These are phyloP conservation scores for Natrix natrix DNA, from an alignment of 2,797 vertebrate species.

Conservation along the genomic window DNA sequence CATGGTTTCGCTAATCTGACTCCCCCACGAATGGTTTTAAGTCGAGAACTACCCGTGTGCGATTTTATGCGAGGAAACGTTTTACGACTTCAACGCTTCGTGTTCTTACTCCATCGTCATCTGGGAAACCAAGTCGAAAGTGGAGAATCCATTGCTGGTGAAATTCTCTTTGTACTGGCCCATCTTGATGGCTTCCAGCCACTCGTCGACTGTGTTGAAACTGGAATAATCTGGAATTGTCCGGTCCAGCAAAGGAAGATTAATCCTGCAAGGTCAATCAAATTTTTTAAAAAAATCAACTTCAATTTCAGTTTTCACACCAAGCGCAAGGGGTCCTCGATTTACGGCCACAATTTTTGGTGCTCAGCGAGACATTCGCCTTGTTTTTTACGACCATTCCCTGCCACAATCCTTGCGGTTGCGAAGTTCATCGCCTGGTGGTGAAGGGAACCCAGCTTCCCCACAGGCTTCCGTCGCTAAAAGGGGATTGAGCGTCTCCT, in stretches of 20 bases:
- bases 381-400: too few species aligned
- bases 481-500: too few species aligned
- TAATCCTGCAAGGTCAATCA: conserved; percentile 78
- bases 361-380: background rate
- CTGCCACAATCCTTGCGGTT: too few species aligned
- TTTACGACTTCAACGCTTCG: too few species aligned
- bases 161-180: conserved; percentile 99
- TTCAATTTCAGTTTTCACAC: background rate
- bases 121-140: conserved; percentile 95
- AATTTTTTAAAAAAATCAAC: background rate
- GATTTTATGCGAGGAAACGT: background rate
- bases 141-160: conserved; percentile 86
- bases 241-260: conserved; percentile 94
- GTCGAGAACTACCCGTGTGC: too few species aligned
- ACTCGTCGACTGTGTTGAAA: conserved; percentile 96
- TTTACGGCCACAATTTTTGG: rapidly evolving
- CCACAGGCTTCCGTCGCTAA: too few species aligned
- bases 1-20: rapidly evolving
- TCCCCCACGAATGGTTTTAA: background rate
- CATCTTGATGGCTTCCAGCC: conserved; percentile 99
- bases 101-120: conserved; percentile 97
- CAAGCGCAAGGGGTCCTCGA: too few species aligned
- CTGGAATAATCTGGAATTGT: conserved; percentile 96
- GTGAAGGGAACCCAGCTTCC: too few species aligned
- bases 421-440: rapidly evolving